phyloP scores from a whole-genome alignment of 2,797 vertebrate genomes.

The Sciaenops ocellatus region DNA sequence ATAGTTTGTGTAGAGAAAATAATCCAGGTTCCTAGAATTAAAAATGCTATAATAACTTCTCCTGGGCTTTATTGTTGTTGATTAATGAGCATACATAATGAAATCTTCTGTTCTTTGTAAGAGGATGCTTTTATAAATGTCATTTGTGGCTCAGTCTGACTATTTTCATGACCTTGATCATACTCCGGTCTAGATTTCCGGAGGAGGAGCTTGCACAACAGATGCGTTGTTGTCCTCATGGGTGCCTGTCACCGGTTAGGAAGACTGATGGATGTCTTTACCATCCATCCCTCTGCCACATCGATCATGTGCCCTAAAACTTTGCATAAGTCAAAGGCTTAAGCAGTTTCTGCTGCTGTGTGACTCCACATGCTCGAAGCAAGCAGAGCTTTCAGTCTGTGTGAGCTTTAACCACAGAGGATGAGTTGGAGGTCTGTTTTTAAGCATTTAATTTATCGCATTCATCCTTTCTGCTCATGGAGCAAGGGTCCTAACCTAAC shows the following conservation, averaged over 20 bases:
- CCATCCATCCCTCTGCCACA: constrained; percentile 16
- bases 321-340: constrained; percentile 4
- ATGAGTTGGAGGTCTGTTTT: background rate
- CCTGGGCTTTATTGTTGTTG: constrained; percentile 6
- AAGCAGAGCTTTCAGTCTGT: background rate
- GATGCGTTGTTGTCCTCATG: background rate
- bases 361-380: background rate
- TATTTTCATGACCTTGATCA: constrained; percentile 38
- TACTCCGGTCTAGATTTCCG: constrained; percentile 1
- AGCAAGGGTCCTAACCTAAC: background rate
- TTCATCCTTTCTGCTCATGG: background rate
- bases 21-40: constrained; percentile 12
- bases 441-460: background rate
- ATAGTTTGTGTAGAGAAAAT: constrained; percentile 14
- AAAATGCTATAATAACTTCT: constrained; percentile 23
- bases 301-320: constrained; percentile 24
- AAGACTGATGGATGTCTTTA: constrained; percentile 41
- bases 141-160: background rate
- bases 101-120: constrained; percentile 21
- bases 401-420: background rate
- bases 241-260: background rate
- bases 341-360: background rate
- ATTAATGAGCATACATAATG: constrained; percentile 30
- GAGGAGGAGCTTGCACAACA: background rate
- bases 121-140: constrained; percentile 24